Evolutionary conservation across 2,113 vertebrate species (phyloP), one percentile per base, ranked within the genome.

Genomic region (Zingel zingel): DNA sequence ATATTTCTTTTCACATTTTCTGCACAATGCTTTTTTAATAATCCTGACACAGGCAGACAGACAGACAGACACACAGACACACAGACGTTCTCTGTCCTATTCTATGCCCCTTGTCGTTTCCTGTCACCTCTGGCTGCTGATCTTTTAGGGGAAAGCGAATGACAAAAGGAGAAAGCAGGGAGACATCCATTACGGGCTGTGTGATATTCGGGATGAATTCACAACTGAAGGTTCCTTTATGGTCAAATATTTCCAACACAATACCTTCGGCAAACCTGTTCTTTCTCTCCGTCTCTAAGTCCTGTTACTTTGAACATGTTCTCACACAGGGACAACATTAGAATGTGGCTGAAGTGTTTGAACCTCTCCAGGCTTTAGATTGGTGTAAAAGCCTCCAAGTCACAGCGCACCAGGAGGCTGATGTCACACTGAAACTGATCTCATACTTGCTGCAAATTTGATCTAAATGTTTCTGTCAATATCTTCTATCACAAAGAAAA

Each of bases 321-420:
- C 50, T 50, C 43, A 67, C 36, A 36, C 27, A 16, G 8, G 56
- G 56, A n/a, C 59, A 80, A 54, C 65, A 56, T 45, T 23, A 51
- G 5, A 19, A 57, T 33, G 54, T 25, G 18, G 19, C 13, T 19
- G 3, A 12, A 47, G 67, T 48, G n/a, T 54, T 84, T 91, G 88
- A 92, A 87, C 89, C 91, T 88, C 89, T 91, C 79, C 62, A 81
- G 78, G 27, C n/a, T 89, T 86, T 88, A 88, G 86, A 92, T 91
- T 91, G 91, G 86, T 83, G 85, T 83, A 90, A 90, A 84, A 86
- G 86, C 79, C 79, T 89, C 73, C 13, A 19, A 90, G 89, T 90
- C 91, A 92, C 90, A 91, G 77, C 18, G 2, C 69, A n/a, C 69
- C 83, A 58, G 85, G 81, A 73, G 81, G 75, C 78, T 86, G 85